phyloP scores from a whole-genome alignment of 1,140 invertebrate genomes.

The Drosophila watanabei region DNA sequence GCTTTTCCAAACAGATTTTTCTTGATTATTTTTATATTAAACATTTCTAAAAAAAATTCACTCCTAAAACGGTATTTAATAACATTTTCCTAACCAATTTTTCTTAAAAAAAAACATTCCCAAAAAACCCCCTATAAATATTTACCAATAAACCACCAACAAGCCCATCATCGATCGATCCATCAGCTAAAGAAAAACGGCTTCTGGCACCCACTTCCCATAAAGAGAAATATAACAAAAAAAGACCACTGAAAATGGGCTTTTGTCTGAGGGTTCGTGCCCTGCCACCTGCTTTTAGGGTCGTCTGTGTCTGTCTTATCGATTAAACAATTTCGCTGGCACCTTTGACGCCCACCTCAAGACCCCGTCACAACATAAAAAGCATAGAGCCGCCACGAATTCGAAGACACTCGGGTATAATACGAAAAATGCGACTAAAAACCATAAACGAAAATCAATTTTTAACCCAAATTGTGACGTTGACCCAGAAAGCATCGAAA shows the following conservation, averaged over 20 bases:
- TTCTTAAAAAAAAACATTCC: not conserved
- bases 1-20: no score
- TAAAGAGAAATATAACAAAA: constrained; percentile 14
- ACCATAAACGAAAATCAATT: constrained; percentile 65
- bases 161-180: constrained; percentile 30
- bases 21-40: no score
- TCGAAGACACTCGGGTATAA: constrained; percentile 9
- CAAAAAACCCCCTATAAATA: not conserved
- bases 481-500: constrained; percentile 50
- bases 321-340: constrained; percentile 59
- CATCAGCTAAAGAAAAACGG: constrained; percentile 25
- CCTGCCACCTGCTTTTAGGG: constrained; percentile 38
- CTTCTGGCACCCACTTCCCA: constrained; percentile 17
- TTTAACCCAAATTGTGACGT: constrained; percentile 62
- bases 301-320: constrained; percentile 33
- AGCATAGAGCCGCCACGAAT: constrained; percentile 32
- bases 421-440: constrained; percentile 26
- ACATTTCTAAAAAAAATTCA: not conserved
- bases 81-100: not conserved
- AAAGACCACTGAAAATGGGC: constrained; percentile 9
- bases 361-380: constrained; percentile 40
- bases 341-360: constrained; percentile 54
- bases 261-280: constrained; percentile 24
- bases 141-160: not conserved
- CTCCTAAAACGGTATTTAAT: no score